These are phyloP conservation scores for Lerista edwardsae DNA, from an alignment of 2,797 vertebrate genomes.

Conservation along the genomic window DNA sequence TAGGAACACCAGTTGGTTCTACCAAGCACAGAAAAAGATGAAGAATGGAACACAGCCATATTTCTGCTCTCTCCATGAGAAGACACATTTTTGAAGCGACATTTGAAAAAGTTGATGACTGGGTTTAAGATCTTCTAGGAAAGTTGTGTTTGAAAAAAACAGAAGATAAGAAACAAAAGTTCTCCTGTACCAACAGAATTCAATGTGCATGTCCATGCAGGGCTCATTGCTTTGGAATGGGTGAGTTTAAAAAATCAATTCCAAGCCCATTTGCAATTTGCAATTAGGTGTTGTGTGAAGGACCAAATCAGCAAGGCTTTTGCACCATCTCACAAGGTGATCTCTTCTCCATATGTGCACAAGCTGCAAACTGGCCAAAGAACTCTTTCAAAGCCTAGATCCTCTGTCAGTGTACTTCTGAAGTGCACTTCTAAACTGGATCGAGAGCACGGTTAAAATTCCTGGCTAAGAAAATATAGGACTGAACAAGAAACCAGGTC, in stretches of 20 bases:
- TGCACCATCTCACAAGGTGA: constrained; percentile 61
- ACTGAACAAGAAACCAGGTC: constrained; percentile 67
- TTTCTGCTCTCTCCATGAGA: background rate
- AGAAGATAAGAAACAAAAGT: constrained; percentile 52
- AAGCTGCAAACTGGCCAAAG: constrained; percentile 44
- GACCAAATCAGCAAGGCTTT: constrained; percentile 11
- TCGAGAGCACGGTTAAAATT: constrained; percentile 62
- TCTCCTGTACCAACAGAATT: constrained; percentile 45
- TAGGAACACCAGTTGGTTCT: too few relatives aligned
- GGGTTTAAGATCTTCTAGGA: constrained; percentile 56
- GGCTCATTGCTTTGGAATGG: constrained; percentile 42
- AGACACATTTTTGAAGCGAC: background rate
- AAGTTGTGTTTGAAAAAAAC: constrained; percentile 49
- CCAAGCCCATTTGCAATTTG: constrained; percentile 26
- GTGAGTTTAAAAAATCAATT: constrained; percentile 49
- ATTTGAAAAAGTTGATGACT: constrained; percentile 55
- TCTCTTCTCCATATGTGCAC: constrained; percentile 68
- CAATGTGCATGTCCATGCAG: constrained; percentile 42
- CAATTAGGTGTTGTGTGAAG: constrained; percentile 41
- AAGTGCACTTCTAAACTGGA: constrained; percentile 5
- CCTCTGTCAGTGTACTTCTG: constrained; percentile 59
- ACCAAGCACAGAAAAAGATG: background rate
- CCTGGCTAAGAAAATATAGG: constrained; percentile 70
- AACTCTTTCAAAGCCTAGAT: constrained; percentile 42
- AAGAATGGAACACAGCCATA: background rate